These are phyloP conservation scores for Lymantria monacha DNA, from an alignment of 2,888 invertebrate genomes.

Conservation along the genomic window DNA sequence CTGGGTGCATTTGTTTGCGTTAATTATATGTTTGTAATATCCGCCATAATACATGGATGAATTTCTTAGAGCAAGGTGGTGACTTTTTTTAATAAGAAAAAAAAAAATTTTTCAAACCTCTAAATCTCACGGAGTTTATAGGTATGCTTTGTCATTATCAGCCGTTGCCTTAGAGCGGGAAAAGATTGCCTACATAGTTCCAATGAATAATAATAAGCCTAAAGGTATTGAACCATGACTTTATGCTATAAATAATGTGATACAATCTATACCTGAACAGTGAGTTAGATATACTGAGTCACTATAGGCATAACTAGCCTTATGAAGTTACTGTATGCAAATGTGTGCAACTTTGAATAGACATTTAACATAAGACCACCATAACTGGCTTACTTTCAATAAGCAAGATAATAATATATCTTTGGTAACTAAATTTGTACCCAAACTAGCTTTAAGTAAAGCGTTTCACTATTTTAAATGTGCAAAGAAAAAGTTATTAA, in stretches of 20 bases:
- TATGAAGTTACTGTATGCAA: constrained; percentile 43
- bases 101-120: neutral
- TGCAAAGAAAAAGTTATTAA: too few species aligned
- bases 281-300: constrained; percentile 33
- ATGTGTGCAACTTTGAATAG: constrained; percentile 50
- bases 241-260: constrained; percentile 64
- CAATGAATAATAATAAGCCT: constrained; percentile 64
- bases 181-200: constrained; percentile 46
- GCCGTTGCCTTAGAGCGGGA: constrained; percentile 30
- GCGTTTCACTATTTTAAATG: too few species aligned
- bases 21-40: too few species aligned
- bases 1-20: too few species aligned
- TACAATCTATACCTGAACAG: constrained; percentile 55
- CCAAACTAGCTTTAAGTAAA: constrained; percentile 1
- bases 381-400: constrained; percentile 25
- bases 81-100: too few species aligned
- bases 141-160: constrained; percentile 36
- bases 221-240: constrained; percentile 64
- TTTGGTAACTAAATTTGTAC: constrained; percentile 4
- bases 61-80: too few species aligned
- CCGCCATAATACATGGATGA: too few species aligned
- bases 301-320: constrained; percentile 31
- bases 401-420: constrained; percentile 14
- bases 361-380: constrained; percentile 47
- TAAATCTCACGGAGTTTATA: constrained; percentile 15